Base-by-base conservation (phyloP, 2,888 invertebrate species). In the Bhutanitis thaidina region DNA sequence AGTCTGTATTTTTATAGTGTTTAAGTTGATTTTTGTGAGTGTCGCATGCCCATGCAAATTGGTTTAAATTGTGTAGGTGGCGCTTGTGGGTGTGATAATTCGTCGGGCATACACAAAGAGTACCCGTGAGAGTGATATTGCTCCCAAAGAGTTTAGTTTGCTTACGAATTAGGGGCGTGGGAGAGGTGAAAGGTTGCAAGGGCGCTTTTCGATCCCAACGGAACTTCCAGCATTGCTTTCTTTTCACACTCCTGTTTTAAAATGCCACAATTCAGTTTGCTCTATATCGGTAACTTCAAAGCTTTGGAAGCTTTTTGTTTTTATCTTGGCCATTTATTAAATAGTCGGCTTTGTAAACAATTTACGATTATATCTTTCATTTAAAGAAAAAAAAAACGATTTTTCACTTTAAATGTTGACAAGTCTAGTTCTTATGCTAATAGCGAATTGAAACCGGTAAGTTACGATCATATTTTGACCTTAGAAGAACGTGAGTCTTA, bases 21-120 rank as follows among this genome's bases (percentile, higher is more conserved):
- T 76, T 74, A 64, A 65, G 80, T 72, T 59, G 66, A 77, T 66
- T 73, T 71, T 81, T 62, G 67, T 64, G 60, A 65, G 67, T 61
- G 64, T 61, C 62, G 64, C 60, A 56, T 55, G 65, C 61, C 62
- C 68, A 69, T 67, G 67, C 62, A 72, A 66, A 65, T 64, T 71
- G 69, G 70, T 64, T 62, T 56, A 62, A 66, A 69, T 70, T 69
- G 79, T 77, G 83, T 81, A 65, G 74, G 74, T 67, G 73, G 71
- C 80, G 84, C 78, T 72, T 64, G 83, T 87, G 82, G 88, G 86
- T 76, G 87, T 84, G 87, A 84, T 89, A 89, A 89, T 88, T 83
- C 82, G 73, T 75, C 74, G 71, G 64, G 80, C 77, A 88, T 73
- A 87, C 82, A 85, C 70, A 74, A 75, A 80, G 77, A 72, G 78